Base-by-base conservation (phyloP, 2,113 vertebrate genomes). In the Alosa alosa region DNA sequence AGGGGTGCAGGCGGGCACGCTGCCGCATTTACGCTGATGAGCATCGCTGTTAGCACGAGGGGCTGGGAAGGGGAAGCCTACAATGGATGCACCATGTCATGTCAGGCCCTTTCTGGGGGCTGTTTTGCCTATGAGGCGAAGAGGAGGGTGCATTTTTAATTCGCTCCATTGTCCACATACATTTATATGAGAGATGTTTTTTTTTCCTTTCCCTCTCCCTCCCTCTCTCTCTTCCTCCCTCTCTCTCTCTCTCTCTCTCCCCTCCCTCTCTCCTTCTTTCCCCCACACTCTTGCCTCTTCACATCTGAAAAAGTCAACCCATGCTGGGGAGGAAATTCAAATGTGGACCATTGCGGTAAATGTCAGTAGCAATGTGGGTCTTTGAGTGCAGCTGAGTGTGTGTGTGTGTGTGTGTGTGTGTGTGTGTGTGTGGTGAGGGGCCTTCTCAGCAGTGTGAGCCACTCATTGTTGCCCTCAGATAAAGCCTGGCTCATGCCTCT, bases 321-420 rank as follows among this genome's bases (percentile, higher is more conserved):
- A 81, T 83, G 90, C 88, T 88, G 85, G 86, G 85, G 89, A 90
- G 86, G 86, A 89, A 88, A 89, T 89, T 87, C 68, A 84, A 87
- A 88, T 87, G 87, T 81, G 84, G 68, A 86, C 82, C 87, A 84
- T 72, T 85, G 86, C 85, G 75, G 86, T 89, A 89, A 91, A 87
- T 88, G 90, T 89, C 89, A 90, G 84, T 81, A 85, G 89, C 88
- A 89, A 89, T 86, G 88, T 81, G 82, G 72, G 84, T 75, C 87
- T 87, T 89, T 87, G 87, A 90, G 83, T 52, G 83, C 83, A 49
- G 85, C 82, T 55, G 82, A 81, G 86, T 57, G 84, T 25, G 87
- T 78, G 87, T 84, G 88, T 85, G 60, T 82, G n/a, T 39, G 82
- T 17, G 31, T 39, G 82, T 31, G 31, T 39, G n/a, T 36, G 50